Base-by-base conservation (phyloP, 2,797 vertebrate genomes). In the Taenioides sp. region DNA sequence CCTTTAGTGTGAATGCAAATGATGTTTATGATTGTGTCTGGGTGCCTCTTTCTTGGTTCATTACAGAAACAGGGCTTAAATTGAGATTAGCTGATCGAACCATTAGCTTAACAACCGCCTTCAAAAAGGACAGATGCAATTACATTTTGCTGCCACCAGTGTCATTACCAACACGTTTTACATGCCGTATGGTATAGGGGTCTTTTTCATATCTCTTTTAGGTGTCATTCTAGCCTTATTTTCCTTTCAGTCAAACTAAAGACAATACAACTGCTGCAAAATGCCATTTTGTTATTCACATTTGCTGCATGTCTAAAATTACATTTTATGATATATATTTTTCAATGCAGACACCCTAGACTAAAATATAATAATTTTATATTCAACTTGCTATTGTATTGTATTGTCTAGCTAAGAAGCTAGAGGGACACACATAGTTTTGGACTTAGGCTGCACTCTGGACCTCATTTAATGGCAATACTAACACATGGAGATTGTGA, bases 81-180 rank as follows among this genome's bases (percentile, higher is more conserved):
- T 66, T 66, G 65, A 66, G 65, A 66, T 66, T 66, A 66, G 65
- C 65, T 66, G 65, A 66, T 66, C 47, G 47, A 66, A 66, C 65
- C 65, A 66, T 66, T 66, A 66, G 65, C 65, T 66, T 66, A 66
- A 66, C 65, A 66, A 66, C 65, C 25, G 25, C 47, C 65, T 66
- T 66, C 65, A 28, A 52, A 49, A 52, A 66, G 23, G 49, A 66
- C 49, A 66, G 65, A 52, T 49, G 20, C 65, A 66, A 54, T 66
- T 66, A 66, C 65, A 54, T 52, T 66, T 27, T 31, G 47, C 43
- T 31, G 65, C 47, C 65, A 52, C 25, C 65, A 52, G 25, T 66
- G 47, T 52, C 65, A 66, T 66, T 66, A 66, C 49, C 65, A 31
- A 22, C 47, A 52, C 5, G 49, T 31, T 54, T 28, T 66, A 65